A percentile compares a stretch with the other conserved stretches of the same genome.
These are phyloP conservation scores for Tetranychus cinnabarinus DNA, from an alignment of 1,140 invertebrate genomes.

Conservation along the genomic window DNA sequence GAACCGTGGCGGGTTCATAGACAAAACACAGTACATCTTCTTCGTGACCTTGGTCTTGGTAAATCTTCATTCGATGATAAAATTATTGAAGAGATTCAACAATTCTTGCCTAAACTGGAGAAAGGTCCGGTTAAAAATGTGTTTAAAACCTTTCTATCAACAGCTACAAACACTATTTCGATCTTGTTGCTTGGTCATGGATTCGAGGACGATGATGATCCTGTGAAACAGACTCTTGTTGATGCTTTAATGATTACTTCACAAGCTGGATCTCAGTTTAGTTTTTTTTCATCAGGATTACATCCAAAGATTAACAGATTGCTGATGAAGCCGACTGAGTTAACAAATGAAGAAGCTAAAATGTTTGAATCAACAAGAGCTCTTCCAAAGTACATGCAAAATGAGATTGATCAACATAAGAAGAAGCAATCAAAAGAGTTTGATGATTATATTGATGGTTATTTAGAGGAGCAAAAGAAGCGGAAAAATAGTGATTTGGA, in stretches of 20 bases:
- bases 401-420: constrained; percentile 23
- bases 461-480: constrained; percentile 39
- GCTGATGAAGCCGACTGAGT: no score
- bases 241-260: background rate
- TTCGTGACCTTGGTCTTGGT: constrained; percentile 37
- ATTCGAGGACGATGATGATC: constrained; percentile 9
- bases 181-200: constrained; percentile 10
- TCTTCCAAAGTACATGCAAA: no score
- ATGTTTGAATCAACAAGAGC: no score
- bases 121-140: no score
- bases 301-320: no score
- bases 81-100: no score
- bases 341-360: no score
- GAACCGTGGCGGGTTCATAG: constrained; percentile 45
- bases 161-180: constrained; percentile 12
- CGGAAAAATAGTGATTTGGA: background rate
- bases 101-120: no score
- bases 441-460: constrained; percentile 60
- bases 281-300: background rate
- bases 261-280: background rate
- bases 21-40: constrained; percentile 38
- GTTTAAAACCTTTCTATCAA: background rate
- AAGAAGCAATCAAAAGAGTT: constrained; percentile 31
- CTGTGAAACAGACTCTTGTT: background rate
- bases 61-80: no score